phyloP scores from a whole-genome alignment of 1,140 invertebrate species.

The Drosophila bocqueti region DNA sequence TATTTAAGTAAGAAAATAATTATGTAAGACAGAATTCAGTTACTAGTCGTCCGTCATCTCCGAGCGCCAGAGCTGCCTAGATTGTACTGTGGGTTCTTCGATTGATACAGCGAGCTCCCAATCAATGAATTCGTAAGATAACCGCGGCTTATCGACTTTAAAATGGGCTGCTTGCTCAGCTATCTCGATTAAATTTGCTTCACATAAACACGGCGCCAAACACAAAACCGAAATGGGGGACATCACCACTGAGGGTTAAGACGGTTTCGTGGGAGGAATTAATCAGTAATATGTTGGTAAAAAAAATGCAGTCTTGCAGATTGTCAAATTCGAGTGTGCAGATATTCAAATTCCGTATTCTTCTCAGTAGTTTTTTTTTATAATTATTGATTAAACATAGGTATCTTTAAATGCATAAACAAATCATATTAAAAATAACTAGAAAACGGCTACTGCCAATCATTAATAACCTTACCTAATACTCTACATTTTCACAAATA shows the following conservation, averaged over 20 bases:
- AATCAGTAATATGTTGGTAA: not conserved
- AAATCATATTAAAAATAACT: not conserved
- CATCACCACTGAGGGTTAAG: not conserved
- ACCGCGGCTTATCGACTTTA: conserved; percentile 26
- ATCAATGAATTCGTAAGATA: conserved; percentile 29
- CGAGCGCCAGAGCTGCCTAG: not conserved
- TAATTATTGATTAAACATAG: not conserved
- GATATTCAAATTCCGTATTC: not conserved
- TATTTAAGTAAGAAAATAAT: not conserved
- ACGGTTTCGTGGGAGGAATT: no score
- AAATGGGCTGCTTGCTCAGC: conserved; percentile 17
- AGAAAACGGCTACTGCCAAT: not conserved
- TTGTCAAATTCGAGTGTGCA: not conserved
- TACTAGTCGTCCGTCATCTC: conserved; percentile 48
- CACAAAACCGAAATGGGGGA: no score
- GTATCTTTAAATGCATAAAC: not conserved
- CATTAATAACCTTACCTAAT: not conserved
- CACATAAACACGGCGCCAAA: not conserved
- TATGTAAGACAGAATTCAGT: not conserved
- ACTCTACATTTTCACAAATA: not conserved
- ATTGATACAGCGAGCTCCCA: not conserved
- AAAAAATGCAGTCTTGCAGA: no score
- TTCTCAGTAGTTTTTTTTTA: not conserved
- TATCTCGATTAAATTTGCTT: conserved; percentile 28
- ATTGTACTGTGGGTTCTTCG: conserved; percentile 14